Evolutionary conservation across 2,888 invertebrate species (phyloP).

Genomic region (Drosophila ezoana): DNA sequence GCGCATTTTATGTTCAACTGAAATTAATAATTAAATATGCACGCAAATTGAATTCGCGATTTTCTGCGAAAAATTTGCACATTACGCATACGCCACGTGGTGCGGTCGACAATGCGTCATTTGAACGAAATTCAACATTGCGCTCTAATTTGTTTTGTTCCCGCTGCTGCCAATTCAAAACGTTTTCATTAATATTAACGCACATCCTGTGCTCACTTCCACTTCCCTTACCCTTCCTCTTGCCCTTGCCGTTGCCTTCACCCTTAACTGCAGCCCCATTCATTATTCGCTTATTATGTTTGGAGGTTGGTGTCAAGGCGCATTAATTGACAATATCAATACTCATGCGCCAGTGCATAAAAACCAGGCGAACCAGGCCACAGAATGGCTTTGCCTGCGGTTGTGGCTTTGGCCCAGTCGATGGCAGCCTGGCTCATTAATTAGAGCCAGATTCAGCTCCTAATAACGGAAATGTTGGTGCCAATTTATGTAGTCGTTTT

Average conservation of each 20-base stretch:
- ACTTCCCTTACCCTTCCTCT: not conserved
- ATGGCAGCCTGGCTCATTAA: conserved; percentile 24
- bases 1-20: conserved; percentile 23
- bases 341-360: conserved; percentile 58
- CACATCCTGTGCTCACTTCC: conserved; percentile 20
- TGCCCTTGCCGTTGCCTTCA: not conserved
- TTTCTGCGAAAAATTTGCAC: conserved; percentile 32
- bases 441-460: conserved; percentile 27
- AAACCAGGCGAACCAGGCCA: conserved; percentile 49
- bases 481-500: conserved; percentile 47
- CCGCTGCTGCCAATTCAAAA: conserved; percentile 28
- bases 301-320: conserved; percentile 22
- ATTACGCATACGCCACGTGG: conserved; percentile 68
- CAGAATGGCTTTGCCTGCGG: conserved; percentile 57
- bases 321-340: conserved; percentile 69
- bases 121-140: conserved; percentile 7
- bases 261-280: conserved; percentile 1
- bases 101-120: conserved; percentile 26
- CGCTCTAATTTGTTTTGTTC: conserved; percentile 29
- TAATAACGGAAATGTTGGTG: conserved; percentile 36
- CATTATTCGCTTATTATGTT: conserved; percentile 28
- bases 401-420: conserved; percentile 18
- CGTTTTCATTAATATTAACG: conserved; percentile 39
- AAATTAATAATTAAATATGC: conserved; percentile 67
- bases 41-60: conserved; percentile 63